Evolutionary conservation across 1,140 invertebrate genomes (phyloP).

Genomic region (Formica exsecta): DNA sequence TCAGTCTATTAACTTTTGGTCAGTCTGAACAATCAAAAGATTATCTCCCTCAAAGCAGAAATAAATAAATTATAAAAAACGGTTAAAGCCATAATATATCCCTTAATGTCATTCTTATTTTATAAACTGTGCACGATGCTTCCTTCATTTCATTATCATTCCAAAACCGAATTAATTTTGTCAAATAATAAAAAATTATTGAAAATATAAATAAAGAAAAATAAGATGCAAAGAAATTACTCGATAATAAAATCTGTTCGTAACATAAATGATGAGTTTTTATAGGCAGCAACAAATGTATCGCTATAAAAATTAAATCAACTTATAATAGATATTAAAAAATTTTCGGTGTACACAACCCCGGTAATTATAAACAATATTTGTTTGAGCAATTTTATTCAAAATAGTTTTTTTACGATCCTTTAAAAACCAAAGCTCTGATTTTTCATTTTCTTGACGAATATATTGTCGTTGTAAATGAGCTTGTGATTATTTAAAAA

Average conservation of each 20-base stretch:
- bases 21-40: conserved; percentile 58
- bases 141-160: background rate
- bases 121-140: background rate
- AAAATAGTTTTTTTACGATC: conserved; percentile 4
- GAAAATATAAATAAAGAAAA: background rate
- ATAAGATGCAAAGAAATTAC: background rate
- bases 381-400: background rate
- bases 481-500: background rate
- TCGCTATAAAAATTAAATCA: conserved; percentile 13
- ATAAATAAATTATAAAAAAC: conserved; percentile 51
- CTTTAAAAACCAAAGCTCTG: background rate
- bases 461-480: background rate
- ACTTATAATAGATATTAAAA: background rate
- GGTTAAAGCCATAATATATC: conserved; percentile 29
- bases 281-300: background rate
- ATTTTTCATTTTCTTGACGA: background rate
- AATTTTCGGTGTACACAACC: background rate
- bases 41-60: background rate
- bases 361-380: conserved; percentile 9
- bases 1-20: conserved; percentile 70
- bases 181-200: background rate
- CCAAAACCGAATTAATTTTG: background rate
- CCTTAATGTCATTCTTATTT: conserved; percentile 8
- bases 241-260: background rate
- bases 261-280: background rate